Evolutionary conservation across 2,113 vertebrate genomes (phyloP).

Genomic region (Neopipo cinnamomea): DNA sequence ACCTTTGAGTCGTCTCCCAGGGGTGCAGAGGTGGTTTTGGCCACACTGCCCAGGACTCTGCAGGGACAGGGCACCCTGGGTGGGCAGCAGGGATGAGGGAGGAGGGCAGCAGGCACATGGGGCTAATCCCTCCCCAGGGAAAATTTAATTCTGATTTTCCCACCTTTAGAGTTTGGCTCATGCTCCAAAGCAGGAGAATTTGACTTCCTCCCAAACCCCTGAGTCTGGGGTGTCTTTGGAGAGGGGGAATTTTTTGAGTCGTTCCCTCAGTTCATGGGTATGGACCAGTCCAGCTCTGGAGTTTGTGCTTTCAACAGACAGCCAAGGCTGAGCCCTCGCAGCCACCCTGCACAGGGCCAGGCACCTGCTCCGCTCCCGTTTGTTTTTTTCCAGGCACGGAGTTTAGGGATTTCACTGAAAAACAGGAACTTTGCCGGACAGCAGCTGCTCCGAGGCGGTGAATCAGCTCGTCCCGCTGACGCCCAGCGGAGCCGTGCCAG

Average conservation of each 20-base stretch:
- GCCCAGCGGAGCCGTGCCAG: neutral
- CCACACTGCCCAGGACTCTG: neutral
- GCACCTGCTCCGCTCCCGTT: neutral
- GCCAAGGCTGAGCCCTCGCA: neutral
- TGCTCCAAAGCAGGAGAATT: neutral
- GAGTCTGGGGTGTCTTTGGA: fast-evolving
- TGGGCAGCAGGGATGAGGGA: neutral
- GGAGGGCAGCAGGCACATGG: neutral
- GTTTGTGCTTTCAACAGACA: neutral
- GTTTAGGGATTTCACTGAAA: constrained; percentile 9
- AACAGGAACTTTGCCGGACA: constrained; percentile 50
- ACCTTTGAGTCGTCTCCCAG: neutral
- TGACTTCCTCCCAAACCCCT: neutral
- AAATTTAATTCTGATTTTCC: neutral
- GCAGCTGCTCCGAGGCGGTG: constrained; percentile 15
- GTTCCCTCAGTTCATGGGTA: neutral
- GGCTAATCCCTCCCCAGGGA: neutral
- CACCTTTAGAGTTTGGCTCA: neutral
- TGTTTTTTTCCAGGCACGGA: neutral
- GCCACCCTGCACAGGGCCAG: neutral
- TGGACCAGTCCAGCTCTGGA: neutral
- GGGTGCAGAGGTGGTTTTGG: neutral
- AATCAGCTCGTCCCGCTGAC: neutral
- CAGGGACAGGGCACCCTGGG: fast-evolving
- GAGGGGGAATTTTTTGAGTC: neutral